phyloP scores from a whole-genome alignment of 2,113 vertebrate species.

The Gallinago jamesoni region DNA sequence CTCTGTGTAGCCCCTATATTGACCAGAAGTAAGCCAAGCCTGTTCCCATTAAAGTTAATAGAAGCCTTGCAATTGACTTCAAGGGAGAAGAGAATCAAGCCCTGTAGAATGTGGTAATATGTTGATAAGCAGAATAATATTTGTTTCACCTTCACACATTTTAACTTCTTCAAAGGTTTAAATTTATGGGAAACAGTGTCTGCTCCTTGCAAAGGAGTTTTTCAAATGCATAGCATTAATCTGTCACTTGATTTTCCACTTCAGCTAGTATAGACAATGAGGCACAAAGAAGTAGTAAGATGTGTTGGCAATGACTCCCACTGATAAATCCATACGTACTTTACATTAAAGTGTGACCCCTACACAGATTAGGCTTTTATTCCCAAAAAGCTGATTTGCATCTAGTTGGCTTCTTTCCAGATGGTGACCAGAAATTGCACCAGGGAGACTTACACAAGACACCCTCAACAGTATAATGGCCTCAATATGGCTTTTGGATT shows the following conservation, averaged over 20 bases:
- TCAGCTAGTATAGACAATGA: slow-evolving; percentile 37
- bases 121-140: not conserved
- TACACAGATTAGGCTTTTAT: not conserved
- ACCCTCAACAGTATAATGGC: not conserved
- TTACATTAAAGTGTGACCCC: slow-evolving; percentile 13
- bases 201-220: slow-evolving; percentile 24
- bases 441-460: not conserved
- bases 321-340: slow-evolving; percentile 46
- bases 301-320: not conserved
- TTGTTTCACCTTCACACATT: slow-evolving; percentile 36
- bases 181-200: not conserved
- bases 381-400: slow-evolving; percentile 12
- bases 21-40: not conserved
- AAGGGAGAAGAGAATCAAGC: not conserved
- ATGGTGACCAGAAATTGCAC: not conserved
- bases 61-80: not conserved
- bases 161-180: not conserved
- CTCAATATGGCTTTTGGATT: not conserved
- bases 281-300: slow-evolving; percentile 7
- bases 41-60: not conserved
- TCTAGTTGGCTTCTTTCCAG: not conserved
- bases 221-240: slow-evolving; percentile 17
- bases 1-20: not conserved
- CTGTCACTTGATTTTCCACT: slow-evolving; percentile 65
- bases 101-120: not conserved